Evolutionary conservation across 2,888 invertebrate species (phyloP), one percentile per base, ranked within the genome.

Genomic region (Parthenolecanium corni): DNA sequence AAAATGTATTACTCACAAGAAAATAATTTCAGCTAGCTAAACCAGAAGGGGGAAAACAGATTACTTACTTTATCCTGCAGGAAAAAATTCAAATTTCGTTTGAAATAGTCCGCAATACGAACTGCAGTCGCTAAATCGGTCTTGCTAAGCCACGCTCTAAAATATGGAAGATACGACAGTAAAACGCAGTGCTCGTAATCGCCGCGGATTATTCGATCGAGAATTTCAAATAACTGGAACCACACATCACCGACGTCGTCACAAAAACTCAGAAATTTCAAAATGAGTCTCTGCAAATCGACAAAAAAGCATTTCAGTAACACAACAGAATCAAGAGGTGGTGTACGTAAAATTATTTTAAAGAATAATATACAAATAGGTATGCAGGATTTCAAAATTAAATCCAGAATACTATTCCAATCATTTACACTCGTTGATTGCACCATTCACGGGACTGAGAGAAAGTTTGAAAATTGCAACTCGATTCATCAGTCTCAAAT

Each of bases 191-290:
- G 75, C 18, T 74, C 74, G 1, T 71, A 76, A 53, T 82, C 81
- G 18, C 82, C 73, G 12, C 83, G 72, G 9, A 82, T 79, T 40
- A 80, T 79, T 9, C 76, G 68, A 0, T 81, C 78, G 64, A 83
- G 71, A 53, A 81, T 80, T 31, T 80, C 75, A 67, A 84, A 72
- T 44, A 82, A 74, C 46, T 78, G 77, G 64, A 76, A 73, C 84
- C 84, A 85, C 52, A 84, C 70, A 52, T 82, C 81, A 1, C 74
- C 69, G 1, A 53, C 53, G 1, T 75, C 69, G 3, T 75, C 75
- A 65, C 80, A 75, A 62, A 80, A 82, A 1, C 80, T 76, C 71
- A 87, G 75, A 70, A 87, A 79, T 64, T 89, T 79, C 25, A 81
- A 74, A 56, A 88, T 72, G 64, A 89, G 73, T 71, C 79, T 78